A percentile compares a stretch with the other conserved stretches of the same genome.
These are phyloP conservation scores for Lordiphosa mommai DNA, from an alignment of 1,140 invertebrate genomes.

Conservation along the genomic window DNA sequence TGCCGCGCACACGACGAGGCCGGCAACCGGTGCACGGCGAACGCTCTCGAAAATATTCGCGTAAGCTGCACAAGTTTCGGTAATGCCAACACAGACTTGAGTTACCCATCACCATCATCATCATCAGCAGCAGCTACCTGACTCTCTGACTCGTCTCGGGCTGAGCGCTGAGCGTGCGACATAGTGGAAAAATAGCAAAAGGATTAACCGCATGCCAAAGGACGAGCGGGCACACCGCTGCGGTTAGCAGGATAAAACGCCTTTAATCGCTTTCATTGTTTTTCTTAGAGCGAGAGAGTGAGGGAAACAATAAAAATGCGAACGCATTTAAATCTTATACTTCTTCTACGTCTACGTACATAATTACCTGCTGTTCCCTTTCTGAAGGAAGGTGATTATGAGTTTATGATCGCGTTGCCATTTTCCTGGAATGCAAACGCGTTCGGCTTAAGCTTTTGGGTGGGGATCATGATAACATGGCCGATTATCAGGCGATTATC, in stretches of 20 bases:
- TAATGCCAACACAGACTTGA: slow-evolving; percentile 22
- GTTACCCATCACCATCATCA: too few relatives aligned
- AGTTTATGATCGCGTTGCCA: slow-evolving; percentile 55
- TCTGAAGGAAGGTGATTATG: slow-evolving; percentile 56
- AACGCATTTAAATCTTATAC: slow-evolving; percentile 42
- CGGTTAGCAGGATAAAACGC: slow-evolving; percentile 53
- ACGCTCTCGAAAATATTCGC: slow-evolving; percentile 21
- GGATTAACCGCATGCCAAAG: slow-evolving; percentile 73
- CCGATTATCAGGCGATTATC: slow-evolving; percentile 72
- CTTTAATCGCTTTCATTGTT: slow-evolving; percentile 52
- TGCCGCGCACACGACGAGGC: slow-evolving; percentile 41
- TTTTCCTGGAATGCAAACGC: slow-evolving; percentile 21
- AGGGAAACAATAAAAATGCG: slow-evolving; percentile 53
- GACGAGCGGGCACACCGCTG: slow-evolving; percentile 28
- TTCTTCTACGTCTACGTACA: background rate
- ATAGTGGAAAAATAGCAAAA: slow-evolving; percentile 60
- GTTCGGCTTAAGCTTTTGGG: background rate
- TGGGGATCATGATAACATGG: slow-evolving; percentile 53
- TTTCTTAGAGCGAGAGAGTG: slow-evolving; percentile 10
- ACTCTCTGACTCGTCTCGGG: too few relatives aligned
- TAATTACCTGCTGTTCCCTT: slow-evolving; percentile 38
- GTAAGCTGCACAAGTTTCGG: slow-evolving; percentile 71
- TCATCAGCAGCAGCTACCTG: too few relatives aligned
- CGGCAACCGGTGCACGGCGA: slow-evolving; percentile 6
- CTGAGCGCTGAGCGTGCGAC: slow-evolving; percentile 43